Evolutionary conservation across 2,888 invertebrate genomes (phyloP).

Genomic region (Eristalis intricaria): DNA sequence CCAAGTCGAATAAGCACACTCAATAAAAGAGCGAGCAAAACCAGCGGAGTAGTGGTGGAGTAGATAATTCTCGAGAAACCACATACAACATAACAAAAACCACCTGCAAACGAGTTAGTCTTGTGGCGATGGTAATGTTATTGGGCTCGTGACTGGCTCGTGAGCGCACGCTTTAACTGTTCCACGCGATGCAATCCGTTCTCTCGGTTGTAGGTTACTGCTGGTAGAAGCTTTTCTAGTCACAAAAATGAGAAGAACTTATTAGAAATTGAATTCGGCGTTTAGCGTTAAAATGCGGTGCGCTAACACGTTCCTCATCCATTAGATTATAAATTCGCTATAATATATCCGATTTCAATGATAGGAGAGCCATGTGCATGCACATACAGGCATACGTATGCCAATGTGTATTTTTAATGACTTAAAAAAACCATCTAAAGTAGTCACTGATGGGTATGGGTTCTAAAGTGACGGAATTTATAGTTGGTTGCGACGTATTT

Average conservation of each 20-base stretch:
- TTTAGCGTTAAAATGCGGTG: too few relatives aligned
- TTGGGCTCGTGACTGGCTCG: slow-evolving; percentile 14
- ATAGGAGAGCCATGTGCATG: too few relatives aligned
- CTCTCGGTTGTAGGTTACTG: background rate
- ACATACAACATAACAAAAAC: background rate
- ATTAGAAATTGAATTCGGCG: too few relatives aligned
- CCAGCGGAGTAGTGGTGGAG: background rate
- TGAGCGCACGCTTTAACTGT: slow-evolving; percentile 12
- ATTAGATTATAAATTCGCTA: too few relatives aligned
- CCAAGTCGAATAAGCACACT: background rate
- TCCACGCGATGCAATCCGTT: background rate
- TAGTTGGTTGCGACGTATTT: background rate
- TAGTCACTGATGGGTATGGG: background rate
- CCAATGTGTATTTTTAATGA: too few relatives aligned
- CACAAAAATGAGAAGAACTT: too few relatives aligned
- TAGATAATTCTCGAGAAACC: background rate
- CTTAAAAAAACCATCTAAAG: background rate
- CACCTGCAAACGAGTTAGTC: slow-evolving; percentile 29
- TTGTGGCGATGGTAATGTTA: slow-evolving; percentile 9
- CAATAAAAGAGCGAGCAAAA: background rate
- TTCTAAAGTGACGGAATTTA: background rate
- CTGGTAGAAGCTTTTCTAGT: background rate
- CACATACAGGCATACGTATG: too few relatives aligned
- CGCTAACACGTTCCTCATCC: too few relatives aligned
- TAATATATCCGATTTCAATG: too few relatives aligned